Evolutionary conservation across 2,113 vertebrate species (phyloP), one percentile per base, ranked within the genome.

Genomic region (Limnothrissa miodon): DNA sequence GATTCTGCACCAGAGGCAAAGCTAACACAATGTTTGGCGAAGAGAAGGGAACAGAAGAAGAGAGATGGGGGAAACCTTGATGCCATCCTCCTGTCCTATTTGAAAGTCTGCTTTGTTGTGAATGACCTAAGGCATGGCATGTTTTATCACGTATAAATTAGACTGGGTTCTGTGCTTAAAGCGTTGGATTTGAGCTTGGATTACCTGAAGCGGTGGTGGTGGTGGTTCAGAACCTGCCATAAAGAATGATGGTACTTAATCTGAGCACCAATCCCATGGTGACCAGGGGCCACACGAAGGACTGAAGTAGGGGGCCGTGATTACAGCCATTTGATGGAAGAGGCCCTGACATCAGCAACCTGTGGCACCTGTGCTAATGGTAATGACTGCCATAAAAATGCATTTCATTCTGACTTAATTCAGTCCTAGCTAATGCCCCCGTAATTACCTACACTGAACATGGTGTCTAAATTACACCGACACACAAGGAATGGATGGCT

Each of bases 371-470:
- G 19, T 56, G 48, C 15, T 51, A 21, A 51, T 51, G 51, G 51
- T 56, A 56, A 56, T 23, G 51, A 23, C 51, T 23, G 7, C 51
- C 51, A 23, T 56, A 56, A 56, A 23, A 56, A 56, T 56, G 51
- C 51, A 23, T 48, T 13, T 17, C 11, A 48, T 48, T 48, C 46
- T 17, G 7, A 56, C 51, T 56, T 4, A 56, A 56, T 56, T 56
- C 51, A 56, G 51, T 19, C 51, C 23, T 56, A 3, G 59, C 59
- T 62, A 62, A 62, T 29, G 59, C n/a, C 59, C 29, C 59, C 1
- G 59, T 62, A 29, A 62, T 62, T 62, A 62, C 29, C 10, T 11
- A 62, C 25, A 62, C 9, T 1, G 80, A 87, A 92, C 87, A 86
- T 80, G 84, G 66, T 83, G 59, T 85, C 0, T 29, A 85, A 62